These are phyloP conservation scores for Frankliniella intonsa DNA, from an alignment of 2,888 invertebrate species.

Conservation along the genomic window DNA sequence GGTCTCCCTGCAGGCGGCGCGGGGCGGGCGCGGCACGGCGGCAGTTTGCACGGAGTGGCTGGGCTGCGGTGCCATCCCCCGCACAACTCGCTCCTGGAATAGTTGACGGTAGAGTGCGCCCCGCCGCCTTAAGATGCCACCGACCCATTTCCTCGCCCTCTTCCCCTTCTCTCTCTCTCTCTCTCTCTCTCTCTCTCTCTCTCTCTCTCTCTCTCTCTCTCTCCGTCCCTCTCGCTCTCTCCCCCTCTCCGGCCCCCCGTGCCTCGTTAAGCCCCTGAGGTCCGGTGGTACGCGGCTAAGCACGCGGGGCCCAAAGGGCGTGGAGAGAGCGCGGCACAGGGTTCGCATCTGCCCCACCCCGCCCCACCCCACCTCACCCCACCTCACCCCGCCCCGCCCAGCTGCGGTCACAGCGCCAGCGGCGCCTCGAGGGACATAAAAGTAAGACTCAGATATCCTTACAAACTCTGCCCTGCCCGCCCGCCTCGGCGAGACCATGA, in stretches of 20 bases:
- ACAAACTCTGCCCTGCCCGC: not conserved
- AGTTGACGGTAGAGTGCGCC: not conserved
- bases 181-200: not conserved
- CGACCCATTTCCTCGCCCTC: not conserved
- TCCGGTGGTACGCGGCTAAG: too few relatives aligned
- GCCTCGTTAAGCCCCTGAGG: too few relatives aligned
- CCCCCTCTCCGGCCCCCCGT: not conserved
- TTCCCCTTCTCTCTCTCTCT: not conserved
- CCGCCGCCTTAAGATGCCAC: not conserved
- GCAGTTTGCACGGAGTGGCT: not conserved
- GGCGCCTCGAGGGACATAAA: not conserved
- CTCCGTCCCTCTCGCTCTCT: not conserved
- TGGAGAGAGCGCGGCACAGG: too few relatives aligned
- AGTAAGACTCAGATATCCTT: not conserved
- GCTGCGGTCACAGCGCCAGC: not conserved
- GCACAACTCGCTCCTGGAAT: not conserved
- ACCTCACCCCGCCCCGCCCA: too few relatives aligned
- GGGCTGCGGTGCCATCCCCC: not conserved
- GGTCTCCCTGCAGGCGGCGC: not conserved
- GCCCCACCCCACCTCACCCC: not conserved
- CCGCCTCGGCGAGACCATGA: too few relatives aligned
- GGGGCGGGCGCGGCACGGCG: not conserved
- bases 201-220: not conserved
- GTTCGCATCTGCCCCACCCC: too few relatives aligned
- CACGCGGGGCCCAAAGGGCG: too few relatives aligned